Percentiles rank a stretch among this genome's conserved stretches.
Conservation (phyloP, 2,888 invertebrate genomes). For the Toxonevra muliebris region DNA sequence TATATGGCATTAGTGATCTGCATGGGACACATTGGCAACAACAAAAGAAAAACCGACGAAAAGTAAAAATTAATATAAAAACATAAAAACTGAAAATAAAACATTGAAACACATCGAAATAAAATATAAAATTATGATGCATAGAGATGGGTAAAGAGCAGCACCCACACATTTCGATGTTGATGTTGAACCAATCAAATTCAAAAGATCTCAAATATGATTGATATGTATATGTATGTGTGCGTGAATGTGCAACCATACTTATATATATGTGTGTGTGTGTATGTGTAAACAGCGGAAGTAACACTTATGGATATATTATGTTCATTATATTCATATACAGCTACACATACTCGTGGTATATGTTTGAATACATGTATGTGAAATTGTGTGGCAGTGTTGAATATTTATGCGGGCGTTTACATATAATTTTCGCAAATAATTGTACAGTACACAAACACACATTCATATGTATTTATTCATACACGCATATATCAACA, state of each 20-base stretch:
- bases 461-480: neutral
- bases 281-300: conserved; percentile 36
- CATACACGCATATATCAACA: neutral
- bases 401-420: neutral
- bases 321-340: conserved; percentile 3
- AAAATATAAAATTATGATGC: no score
- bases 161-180: neutral
- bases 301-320: conserved; percentile 39
- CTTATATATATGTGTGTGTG: conserved; percentile 18
- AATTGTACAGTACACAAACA: neutral
- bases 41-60: no score
- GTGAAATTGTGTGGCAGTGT: neutral
- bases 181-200: neutral
- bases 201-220: neutral
- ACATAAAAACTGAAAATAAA: no score
- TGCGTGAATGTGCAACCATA: conserved; percentile 29
- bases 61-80: no score
- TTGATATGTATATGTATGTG: conserved; percentile 16
- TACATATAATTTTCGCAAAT: neutral
- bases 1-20: no score
- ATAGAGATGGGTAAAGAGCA: neutral
- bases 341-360: neutral
- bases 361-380: neutral
- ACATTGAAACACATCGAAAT: no score
- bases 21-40: no score